Evolutionary conservation across 1,140 invertebrate species (phyloP).

Genomic region (Pseudomyrmex flavicornis): DNA sequence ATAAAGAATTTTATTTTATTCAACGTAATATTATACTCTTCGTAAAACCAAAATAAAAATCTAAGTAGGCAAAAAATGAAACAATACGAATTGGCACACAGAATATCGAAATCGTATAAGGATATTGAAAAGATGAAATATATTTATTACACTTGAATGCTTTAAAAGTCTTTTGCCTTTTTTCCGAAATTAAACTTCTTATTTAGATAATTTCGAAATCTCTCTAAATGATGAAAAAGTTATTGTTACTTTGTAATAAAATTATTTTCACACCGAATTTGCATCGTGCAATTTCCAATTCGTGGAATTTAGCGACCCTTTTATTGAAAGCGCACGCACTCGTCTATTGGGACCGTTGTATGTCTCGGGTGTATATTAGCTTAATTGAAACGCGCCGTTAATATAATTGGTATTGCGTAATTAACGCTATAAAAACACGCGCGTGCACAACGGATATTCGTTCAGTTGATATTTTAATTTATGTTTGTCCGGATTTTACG

Average conservation of each 20-base stretch:
- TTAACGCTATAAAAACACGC: conserved; percentile 69
- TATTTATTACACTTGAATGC: too few species aligned
- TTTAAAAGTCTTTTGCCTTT: too few species aligned
- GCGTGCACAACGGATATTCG: conserved; percentile 9
- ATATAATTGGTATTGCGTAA: conserved; percentile 70
- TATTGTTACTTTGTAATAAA: neutral
- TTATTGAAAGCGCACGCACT: conserved; percentile 45
- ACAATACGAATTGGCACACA: neutral
- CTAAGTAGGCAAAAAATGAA: neutral
- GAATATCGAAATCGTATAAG: neutral
- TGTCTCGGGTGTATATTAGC: conserved; percentile 63
- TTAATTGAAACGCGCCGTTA: conserved; percentile 72
- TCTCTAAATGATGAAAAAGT: neutral
- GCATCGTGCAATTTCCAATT: conserved; percentile 34
- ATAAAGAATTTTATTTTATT: conserved; percentile 9
- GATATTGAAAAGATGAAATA: too few species aligned
- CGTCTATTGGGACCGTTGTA: conserved; percentile 35
- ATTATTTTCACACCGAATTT: conserved; percentile 10
- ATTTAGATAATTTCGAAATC: neutral
- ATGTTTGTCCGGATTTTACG: conserved; percentile 40
- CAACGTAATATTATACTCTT: neutral
- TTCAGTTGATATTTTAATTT: conserved; percentile 68
- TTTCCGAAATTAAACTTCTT: too few species aligned
- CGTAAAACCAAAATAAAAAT: neutral
- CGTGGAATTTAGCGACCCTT: conserved; percentile 41